A percentile compares a stretch with the other conserved stretches of the same genome.
Conservation (phyloP, 2,888 invertebrate species). For the Imbricaverruca yamaguchii region DNA sequence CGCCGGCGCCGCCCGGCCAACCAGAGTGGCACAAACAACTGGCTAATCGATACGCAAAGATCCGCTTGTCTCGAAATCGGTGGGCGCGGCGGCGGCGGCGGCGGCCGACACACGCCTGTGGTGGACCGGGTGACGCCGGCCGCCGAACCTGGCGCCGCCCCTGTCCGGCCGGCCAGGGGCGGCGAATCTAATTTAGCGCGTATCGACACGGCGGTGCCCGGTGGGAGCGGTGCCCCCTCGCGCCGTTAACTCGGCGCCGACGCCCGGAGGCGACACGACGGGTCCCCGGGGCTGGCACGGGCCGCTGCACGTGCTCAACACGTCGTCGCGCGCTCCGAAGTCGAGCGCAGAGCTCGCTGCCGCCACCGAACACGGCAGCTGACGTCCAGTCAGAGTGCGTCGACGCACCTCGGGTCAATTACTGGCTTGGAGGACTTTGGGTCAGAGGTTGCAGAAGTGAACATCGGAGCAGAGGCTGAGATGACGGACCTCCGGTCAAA, state of each 20-base stretch:
- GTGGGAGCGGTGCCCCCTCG: not conserved
- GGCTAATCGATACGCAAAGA: conserved; percentile 4
- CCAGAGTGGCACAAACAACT: not conserved
- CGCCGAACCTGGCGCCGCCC: not conserved
- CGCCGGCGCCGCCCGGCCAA: not conserved
- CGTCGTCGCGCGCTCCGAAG: not conserved
- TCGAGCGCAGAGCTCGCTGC: not conserved
- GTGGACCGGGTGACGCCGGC: not conserved
- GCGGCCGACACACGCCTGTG: not conserved
- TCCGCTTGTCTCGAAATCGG: not conserved
- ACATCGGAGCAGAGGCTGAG: too few relatives aligned
- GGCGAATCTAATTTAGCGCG: not conserved
- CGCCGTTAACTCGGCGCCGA: not conserved
- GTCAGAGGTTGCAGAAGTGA: too few relatives aligned
- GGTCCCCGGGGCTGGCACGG: not conserved
- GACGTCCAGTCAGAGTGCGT: too few relatives aligned
- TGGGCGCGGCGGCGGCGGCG: not conserved
- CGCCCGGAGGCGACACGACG: not conserved
- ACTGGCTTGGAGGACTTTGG: too few relatives aligned
- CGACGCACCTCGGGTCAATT: too few relatives aligned
- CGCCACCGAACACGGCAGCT: too few relatives aligned
- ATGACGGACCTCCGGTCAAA: too few relatives aligned
- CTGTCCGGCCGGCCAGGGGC: not conserved
- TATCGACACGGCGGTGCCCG: conserved; percentile 1
- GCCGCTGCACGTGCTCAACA: not conserved